phyloP scores from a whole-genome alignment of 2,113 vertebrate species.

The Emydocephalus ijimae region DNA sequence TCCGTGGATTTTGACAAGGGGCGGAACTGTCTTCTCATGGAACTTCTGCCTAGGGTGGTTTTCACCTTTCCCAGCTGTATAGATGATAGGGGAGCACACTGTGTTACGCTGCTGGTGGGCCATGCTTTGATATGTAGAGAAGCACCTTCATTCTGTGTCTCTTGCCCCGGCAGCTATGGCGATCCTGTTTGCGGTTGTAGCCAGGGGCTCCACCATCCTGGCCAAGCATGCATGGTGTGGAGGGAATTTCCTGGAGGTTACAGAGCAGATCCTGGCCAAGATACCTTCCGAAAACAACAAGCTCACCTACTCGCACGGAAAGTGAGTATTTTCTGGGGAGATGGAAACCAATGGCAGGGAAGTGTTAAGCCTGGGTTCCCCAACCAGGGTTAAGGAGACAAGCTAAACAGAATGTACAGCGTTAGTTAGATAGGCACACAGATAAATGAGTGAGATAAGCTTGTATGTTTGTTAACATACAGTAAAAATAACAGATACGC shows the following conservation, averaged over 20 bases:
- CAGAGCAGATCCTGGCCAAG: conserved; percentile 94
- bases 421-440: too few species aligned
- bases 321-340: conserved; percentile 67
- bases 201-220: conserved; percentile 93
- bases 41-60: too few species aligned
- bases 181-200: conserved; percentile 95
- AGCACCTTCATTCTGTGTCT: conserved; percentile 26
- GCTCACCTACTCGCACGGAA: conserved; percentile 94
- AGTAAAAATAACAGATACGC: too few species aligned
- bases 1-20: not conserved
- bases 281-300: conserved; percentile 98
- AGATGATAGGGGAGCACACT: not conserved
- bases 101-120: not conserved
- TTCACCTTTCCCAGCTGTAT: not conserved
- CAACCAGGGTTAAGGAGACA: too few species aligned
- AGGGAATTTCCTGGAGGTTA: conserved; percentile 98
- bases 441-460: too few species aligned
- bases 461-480: too few species aligned
- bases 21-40: not conserved
- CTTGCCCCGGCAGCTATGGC: conserved; percentile 77
- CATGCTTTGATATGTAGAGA: not conserved
- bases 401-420: too few species aligned
- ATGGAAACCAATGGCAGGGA: rapidly evolving
- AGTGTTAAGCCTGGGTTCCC: too few species aligned
- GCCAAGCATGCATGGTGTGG: conserved; percentile 96